Base-by-base conservation (phyloP, 2,888 invertebrate species). In the Muscina levida region DNA sequence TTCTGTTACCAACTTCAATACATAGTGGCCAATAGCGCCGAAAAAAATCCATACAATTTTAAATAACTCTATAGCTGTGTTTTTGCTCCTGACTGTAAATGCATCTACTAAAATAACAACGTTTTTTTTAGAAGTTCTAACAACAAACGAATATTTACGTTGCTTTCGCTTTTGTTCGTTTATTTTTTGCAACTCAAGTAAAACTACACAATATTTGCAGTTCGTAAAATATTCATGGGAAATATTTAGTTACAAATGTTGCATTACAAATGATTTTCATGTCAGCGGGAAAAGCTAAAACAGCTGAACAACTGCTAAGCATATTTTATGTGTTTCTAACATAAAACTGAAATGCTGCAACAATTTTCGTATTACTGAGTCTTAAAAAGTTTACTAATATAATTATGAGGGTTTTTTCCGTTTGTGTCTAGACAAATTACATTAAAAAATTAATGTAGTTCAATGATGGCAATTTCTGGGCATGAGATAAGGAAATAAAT, bases 141-240 rank as follows among this genome's bases (percentile, higher is more conserved):
- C 31, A 51, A 51, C 37, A 51, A 67, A 67, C 51, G 51, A 39
- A 67, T 67, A 67, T 51, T 67, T 67, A 67, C 67, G 67, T 31
- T 48, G 31, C 17, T 51, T 48, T 11, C 3, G 11, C 17, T 8
- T 57, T 57, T 31, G 24, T n/a, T 24, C 13, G 4, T 48, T 48
- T 4, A 13, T 53, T 22, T 11, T 10, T 24, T 3, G 19, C 6
- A 53, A 13, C 59, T 4, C 15, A 59, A 37, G 17, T 31, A 13
- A 59, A 59, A 59, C 8, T 15, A 39, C 15, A 22, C 26, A 15
- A 11, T 31, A 8, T 5, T 15, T 31, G 57, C 6, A 57, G 56
- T n/a, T n/a, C n/a, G n/a, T 19, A 22, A 37, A 10, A 59, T 17
- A 39, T 17, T 1, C 59, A 8, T 10, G 15, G 17, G 1, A 39